Base-by-base conservation (phyloP, 1,140 invertebrate species). In the Neomicropteryx cornuta region DNA sequence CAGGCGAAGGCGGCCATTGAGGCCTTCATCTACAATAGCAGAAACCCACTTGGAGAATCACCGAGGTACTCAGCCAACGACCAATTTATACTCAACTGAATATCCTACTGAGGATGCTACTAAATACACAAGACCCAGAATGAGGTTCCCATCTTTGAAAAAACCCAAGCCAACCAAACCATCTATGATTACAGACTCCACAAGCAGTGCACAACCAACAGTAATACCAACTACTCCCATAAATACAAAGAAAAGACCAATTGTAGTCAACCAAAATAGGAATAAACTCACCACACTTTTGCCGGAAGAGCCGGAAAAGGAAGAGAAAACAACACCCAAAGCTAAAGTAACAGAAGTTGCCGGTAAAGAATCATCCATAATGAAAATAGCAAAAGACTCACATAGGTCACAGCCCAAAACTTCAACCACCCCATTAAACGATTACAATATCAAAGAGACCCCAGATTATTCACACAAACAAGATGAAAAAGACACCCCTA, bases 401-500 rank as follows among this genome's bases (percentile, higher is more conserved):
- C 27, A 44, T 37, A 52, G 61, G 13, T 54, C 46, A 2, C 48
- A 56, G 33, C 48, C 41, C 34, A 44, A 44, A n/a, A 62, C 56
- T 44, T 32, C 39, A 36, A 46, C 50, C 11, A 23, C 52, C 18
- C 44, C 39, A 19, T 33, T 48, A 13, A 55, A 52, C 36, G 57
- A 62, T 33, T 50, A 49, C 16, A 59, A 52, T 44, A 50, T 46
- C 16, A 57, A 43, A 21, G 61, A 64, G 30, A 51, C 48, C 18
- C 60, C 62, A 18, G 62, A 68, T 43, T 66, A 65, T 36, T 61
- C 51, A 22, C 66, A 69, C 38, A 69, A 69, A 32, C 66, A 69
- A 40, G 66, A 69, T 35, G 66, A 69, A 47, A 69, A 69, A 42
- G 66, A 69, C 21, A 69, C 66, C 11, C 66, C 66, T 6, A 67